Conservation (phyloP, 2,888 invertebrate species). For the Drosophila trichaetosa region DNA sequence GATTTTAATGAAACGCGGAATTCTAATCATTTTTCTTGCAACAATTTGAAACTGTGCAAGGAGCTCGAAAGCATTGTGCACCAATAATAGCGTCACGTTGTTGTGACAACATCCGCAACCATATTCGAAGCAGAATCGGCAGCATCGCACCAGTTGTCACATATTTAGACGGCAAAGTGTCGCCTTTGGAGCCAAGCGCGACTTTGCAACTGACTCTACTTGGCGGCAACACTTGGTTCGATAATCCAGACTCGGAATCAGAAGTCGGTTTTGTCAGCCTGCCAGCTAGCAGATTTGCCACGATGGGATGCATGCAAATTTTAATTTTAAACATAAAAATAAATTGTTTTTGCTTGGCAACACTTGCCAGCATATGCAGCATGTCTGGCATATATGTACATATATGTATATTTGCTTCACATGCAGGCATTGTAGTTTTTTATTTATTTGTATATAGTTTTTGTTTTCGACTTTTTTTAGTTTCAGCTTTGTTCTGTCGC, state of each 20-base stretch:
- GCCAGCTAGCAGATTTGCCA: conserved; percentile 35
- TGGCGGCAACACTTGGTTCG: conserved; percentile 1
- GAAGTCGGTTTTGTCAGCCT: conserved; percentile 18
- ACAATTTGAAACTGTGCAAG: conserved; percentile 2
- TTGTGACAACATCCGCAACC: conserved; percentile 7
- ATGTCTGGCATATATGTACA: conserved; percentile 10
- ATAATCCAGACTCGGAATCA: conserved; percentile 6
- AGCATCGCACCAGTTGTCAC: conserved; percentile 52
- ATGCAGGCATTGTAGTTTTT: conserved; percentile 54
- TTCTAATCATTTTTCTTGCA: neutral
- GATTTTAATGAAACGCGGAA: neutral
- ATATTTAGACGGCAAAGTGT: conserved; percentile 19
- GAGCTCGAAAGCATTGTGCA: neutral
- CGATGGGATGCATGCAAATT: conserved; percentile 60
- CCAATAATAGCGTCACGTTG: neutral
- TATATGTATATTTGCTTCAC: conserved; percentile 29
- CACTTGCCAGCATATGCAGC: conserved; percentile 58
- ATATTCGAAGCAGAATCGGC: conserved; percentile 3
- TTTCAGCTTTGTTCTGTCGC: conserved; percentile 27
- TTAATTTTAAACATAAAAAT: conserved; percentile 74
- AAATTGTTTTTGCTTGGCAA: conserved; percentile 69
- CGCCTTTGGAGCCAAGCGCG: conserved; percentile 21
- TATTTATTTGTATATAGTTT: neutral
- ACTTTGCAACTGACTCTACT: conserved; percentile 3
- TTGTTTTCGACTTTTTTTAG: neutral